Conservation (phyloP, 2,113 vertebrate species). For the Phyllostomus discolor region DNA sequence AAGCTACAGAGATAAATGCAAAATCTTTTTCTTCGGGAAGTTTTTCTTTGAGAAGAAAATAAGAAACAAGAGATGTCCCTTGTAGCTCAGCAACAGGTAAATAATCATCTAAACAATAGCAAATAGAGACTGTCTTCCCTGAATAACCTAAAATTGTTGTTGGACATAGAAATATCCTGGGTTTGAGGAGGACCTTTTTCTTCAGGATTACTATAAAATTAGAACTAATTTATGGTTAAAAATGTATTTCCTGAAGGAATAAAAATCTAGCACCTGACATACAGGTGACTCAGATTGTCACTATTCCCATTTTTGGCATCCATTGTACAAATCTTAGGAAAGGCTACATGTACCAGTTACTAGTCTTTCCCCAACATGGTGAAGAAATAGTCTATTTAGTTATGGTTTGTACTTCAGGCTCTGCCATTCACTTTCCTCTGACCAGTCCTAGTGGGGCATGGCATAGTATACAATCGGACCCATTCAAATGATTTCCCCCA, state of each 20-base stretch:
- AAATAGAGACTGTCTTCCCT: neutral
- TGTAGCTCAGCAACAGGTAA: slow-evolving; percentile 22
- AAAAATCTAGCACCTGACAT: slow-evolving; percentile 19
- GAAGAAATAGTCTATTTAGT: neutral
- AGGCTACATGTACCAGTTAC: neutral
- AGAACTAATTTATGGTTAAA: slow-evolving; percentile 43
- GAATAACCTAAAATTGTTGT: slow-evolving; percentile 4
- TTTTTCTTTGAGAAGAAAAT: slow-evolving; percentile 37
- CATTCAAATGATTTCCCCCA: slow-evolving; percentile 66
- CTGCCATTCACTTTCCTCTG: neutral
- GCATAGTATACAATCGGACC: slow-evolving; percentile 65
- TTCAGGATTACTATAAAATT: neutral
- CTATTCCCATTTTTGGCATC: slow-evolving; percentile 34
- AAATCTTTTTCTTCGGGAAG: neutral
- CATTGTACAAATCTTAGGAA: neutral
- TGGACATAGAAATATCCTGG: neutral
- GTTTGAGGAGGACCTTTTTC: slow-evolving; percentile 13
- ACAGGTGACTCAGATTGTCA: slow-evolving; percentile 46
- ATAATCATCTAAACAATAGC: slow-evolving; percentile 1
- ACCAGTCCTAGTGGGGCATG: slow-evolving; percentile 58
- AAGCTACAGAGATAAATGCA: neutral
- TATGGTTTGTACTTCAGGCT: neutral
- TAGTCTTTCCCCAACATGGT: slow-evolving; percentile 24
- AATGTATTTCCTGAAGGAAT: slow-evolving; percentile 46
- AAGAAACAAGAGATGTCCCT: neutral